Evolutionary conservation across 2,113 vertebrate species (phyloP), one percentile per base, ranked within the genome.

Genomic region (Anser cygnoides): DNA sequence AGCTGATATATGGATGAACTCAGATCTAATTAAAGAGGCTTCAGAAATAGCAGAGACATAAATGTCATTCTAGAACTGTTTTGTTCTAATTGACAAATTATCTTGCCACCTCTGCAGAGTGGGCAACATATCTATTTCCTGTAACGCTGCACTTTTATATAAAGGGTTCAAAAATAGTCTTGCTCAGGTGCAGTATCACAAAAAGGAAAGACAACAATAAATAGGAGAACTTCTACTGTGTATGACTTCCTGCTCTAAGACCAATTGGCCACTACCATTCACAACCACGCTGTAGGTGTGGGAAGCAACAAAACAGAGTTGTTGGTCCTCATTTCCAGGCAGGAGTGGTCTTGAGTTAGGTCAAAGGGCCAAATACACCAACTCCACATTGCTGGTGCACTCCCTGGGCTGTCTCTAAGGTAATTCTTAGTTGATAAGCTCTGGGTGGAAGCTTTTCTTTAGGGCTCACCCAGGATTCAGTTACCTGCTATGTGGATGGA

Each of bases 61-160:
- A 95, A 96, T 89, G 93, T 88, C 61, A 72, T 83, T 95, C 91
- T 91, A 94, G 81, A 95, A 96, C 66, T 80, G 86, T 92, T 96
- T 96, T 93, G 83, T 97, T 92, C 93, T 96, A 96, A 97, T 87
- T 97, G 96, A 97, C 66, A 97, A 97, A 96, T 96, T 97, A 95
- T 89, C 73, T 90, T 97, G 75, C 73, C 92, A 94, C 78, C n/a
- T 94, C 86, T 91, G 86, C 90, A 93, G 88, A 93, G 62, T 79
- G 43, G 44, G 89, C 50, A 97, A 97, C 66, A 8, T 82, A 94
- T 79, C 80, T 96, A 92, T 96, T 97, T 97, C 74, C 92, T 96
- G 87, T 96, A 96, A 96, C 88, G 95, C 77, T 59, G 28, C 74
- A 94, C 71, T 78, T 91, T 96, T 87, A 97, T 97, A 94, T 59